Conservation (phyloP, 2,113 vertebrate genomes). For the Hypanus sabinus region DNA sequence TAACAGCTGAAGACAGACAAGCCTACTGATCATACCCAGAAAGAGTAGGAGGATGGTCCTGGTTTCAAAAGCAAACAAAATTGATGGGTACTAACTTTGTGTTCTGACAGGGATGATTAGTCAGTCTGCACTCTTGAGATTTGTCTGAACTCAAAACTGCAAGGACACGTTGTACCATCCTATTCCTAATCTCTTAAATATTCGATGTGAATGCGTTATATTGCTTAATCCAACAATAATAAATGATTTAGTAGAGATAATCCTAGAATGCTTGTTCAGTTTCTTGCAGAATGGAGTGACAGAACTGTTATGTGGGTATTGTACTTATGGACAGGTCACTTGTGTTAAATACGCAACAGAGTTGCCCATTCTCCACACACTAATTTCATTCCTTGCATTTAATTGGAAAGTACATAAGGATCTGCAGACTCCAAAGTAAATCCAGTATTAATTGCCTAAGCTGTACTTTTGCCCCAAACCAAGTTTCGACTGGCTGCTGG, state of each 20-base stretch:
- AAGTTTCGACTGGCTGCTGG: constrained; percentile 24
- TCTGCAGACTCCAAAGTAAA: constrained; percentile 15
- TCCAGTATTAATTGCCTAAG: not conserved
- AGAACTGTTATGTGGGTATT: not conserved
- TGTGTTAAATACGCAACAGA: not conserved
- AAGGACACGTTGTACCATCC: not conserved
- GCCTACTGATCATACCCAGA: not conserved
- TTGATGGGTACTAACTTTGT: not conserved
- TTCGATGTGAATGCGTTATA: not conserved
- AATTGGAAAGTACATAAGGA: constrained; percentile 14
- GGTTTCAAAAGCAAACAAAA: constrained; percentile 1
- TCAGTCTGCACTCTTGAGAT: not conserved
- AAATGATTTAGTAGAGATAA: not conserved
- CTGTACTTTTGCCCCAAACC: constrained; percentile 18
- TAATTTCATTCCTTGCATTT: constrained; percentile 20
- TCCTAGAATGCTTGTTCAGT: not conserved
- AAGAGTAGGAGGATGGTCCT: not conserved
- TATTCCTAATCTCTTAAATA: not conserved
- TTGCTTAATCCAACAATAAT: not conserved
- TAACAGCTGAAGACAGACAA: not conserved
- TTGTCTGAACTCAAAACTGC: not conserved
- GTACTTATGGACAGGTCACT: not conserved
- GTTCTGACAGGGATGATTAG: not conserved
- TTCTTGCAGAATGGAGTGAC: not conserved
- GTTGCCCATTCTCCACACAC: not conserved